Percentiles rank a stretch among this genome's conserved stretches.
Evolutionary conservation across 1,140 invertebrate species (phyloP).

Genomic region (Bradysia coprophila): DNA sequence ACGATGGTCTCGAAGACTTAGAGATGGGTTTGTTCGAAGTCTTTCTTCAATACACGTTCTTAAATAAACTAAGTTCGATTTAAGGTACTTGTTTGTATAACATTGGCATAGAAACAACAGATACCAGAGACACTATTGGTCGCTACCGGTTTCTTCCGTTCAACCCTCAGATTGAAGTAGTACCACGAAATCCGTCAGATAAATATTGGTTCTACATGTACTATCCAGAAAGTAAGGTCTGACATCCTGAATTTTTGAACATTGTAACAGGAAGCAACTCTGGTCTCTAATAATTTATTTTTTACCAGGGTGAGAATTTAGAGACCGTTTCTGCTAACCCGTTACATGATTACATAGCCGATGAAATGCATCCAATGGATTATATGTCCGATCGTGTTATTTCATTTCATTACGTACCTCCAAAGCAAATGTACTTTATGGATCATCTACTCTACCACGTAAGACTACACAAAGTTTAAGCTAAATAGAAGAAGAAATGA

Average conservation of each 20-base stretch:
- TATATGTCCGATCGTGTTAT: conserved; percentile 93
- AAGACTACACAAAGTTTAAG: conserved; percentile 77
- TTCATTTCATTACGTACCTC: conserved; percentile 89
- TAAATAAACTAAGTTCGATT: conserved; percentile 54
- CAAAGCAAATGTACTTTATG: conserved; percentile 87
- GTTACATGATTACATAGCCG: too few relatives aligned
- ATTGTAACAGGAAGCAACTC: too few relatives aligned
- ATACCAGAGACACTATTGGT: conserved; percentile 65
- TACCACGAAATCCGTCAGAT: conserved; percentile 62
- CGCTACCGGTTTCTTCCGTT: conserved; percentile 88
- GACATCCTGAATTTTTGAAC: too few relatives aligned
- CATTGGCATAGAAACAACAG: conserved; percentile 69
- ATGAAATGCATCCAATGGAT: too few relatives aligned
- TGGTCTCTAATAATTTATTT: too few relatives aligned
- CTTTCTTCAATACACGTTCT: not conserved
- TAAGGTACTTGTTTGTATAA: conserved; percentile 66
- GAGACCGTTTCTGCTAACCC: too few relatives aligned
- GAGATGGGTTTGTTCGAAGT: conserved; percentile 73
- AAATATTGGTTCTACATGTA: conserved; percentile 92
- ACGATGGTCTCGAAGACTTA: conserved; percentile 75
- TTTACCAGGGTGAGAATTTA: too few relatives aligned
- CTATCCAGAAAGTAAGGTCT: conserved; percentile 71
- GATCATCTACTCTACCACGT: conserved; percentile 95
- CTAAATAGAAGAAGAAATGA: too few relatives aligned
- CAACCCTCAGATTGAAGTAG: conserved; percentile 75